Base-by-base conservation (phyloP, 2,113 vertebrate species). In the Sisor rabdophorus region DNA sequence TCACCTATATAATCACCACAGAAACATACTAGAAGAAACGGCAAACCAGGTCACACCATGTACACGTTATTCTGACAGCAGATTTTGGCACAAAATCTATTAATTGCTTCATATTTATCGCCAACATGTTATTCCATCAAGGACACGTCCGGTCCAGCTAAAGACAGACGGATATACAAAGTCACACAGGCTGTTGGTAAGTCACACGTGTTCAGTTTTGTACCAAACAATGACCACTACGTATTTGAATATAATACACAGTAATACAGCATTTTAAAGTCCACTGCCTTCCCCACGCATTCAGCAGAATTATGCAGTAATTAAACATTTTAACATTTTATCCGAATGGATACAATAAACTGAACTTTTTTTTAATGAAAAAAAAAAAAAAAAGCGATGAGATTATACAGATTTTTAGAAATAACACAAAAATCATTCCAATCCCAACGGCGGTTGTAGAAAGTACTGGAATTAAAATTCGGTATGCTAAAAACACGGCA, bases 11-110 rank as follows among this genome's bases (percentile, higher is more conserved):
- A n/a, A n/a, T n/a, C n/a, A 81, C 26, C 80, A 81, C 65, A 68
- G 16, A 28, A 28, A 50, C 17, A 1, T 68, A 52, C 75, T 71
- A 44, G 8, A n/a, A 71, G 58, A 32, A 76, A 75, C 13, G 28
- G 74, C 47, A 80, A 78, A 78, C 40, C 65, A 26, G 26, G 53
- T 80, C 67, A 83, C 78, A 78, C 72, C 75, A 75, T 61, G 61
- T 80, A 26, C n/a, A 76, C 52, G 24, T 73, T 71, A 76, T 83
- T 74, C 28, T 67, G 69, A 77, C 65, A 67, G 26, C 61, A 20
- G 56, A 26, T 53, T 64, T 64, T 65, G 70, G 70, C 71, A 74
- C 53, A 55, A 55, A 32, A 44, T 77, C 64, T 15, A 77, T 56
- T 71, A n/a, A 63, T 16, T 48, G 58, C 53, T 47, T 64, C 20